Evolutionary conservation across 2,888 invertebrate species (phyloP), one percentile per base, ranked within the genome.

Genomic region (Yponomeuta cagnagella): DNA sequence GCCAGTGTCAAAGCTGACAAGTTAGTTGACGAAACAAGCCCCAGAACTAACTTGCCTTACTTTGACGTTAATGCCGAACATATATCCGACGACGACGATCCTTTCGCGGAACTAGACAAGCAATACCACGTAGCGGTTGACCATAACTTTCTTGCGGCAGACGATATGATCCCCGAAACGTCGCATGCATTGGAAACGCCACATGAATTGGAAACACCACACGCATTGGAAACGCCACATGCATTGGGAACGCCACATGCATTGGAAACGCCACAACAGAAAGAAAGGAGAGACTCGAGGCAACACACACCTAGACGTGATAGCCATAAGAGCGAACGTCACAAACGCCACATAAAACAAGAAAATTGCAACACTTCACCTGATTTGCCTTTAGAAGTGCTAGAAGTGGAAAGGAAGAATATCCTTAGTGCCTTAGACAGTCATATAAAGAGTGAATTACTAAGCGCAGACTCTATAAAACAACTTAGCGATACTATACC

Each of bases 51-150:
- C 74, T 70, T 77, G 31, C 85, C 84, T n/a, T 76, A 87, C 9
- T 92, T 90, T 82, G 81, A 86, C 70, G 71, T 80, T 15, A 83
- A 82, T 75, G 71, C 77, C 72, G 84, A 86, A 63, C 82, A 82
- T n/a, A 48, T 86, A 1, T 87, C 87, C 48, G 91, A 90, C 68
- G 87, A 85, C 33, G 90, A 90, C 30, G 88, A 91, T 74, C 86
- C 90, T 65, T 92, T 92, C 80, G 91, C 87, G 72, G 92, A 90
- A 76, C 76, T 91, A 70, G 92, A 92, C 75, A 86, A 82, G 63
- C 92, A 92, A 72, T 92, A 92, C 75, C 92, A 91, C 86, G 90
- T 92, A 48, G 87, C 85, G 71, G 91, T 92, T n/a, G 91, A 91
- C 74, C 89, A 82, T 74, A 87, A 82, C 73, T 90, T 90, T 74